Evolutionary conservation across 2,113 vertebrate genomes (phyloP).

Genomic region (Procapra przewalskii): DNA sequence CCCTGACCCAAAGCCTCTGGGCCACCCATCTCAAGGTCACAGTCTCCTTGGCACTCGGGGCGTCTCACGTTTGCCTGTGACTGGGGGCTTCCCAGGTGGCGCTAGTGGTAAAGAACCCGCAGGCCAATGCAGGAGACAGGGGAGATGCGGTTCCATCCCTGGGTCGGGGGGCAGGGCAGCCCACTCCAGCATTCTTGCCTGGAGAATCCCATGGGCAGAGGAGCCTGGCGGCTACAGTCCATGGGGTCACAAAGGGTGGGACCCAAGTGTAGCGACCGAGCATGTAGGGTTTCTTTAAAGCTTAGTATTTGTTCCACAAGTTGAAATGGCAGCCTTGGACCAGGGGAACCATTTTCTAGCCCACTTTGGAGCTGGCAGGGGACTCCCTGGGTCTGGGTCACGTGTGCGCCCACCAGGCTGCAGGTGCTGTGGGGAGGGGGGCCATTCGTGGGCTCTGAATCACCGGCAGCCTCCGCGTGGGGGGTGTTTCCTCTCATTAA

Average conservation of each 20-base stretch:
- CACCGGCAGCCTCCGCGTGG: neutral
- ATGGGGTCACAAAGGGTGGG: neutral
- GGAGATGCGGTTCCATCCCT: neutral
- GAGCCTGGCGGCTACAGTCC: neutral
- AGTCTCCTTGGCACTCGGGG: no score
- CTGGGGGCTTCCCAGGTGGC: neutral
- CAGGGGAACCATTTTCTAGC: neutral
- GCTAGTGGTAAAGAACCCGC: neutral
- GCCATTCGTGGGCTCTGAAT: neutral
- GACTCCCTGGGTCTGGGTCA: neutral
- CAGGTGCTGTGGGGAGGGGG: neutral
- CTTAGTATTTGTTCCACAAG: neutral
- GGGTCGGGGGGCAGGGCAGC: neutral
- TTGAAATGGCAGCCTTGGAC: neutral
- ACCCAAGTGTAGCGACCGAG: neutral
- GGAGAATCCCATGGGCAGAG: neutral
- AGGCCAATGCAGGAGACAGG: neutral
- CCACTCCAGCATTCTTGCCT: neutral
- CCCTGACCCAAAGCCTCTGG: neutral
- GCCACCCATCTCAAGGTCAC: neutral
- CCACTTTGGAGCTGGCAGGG: fast-evolving
- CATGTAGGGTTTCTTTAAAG: neutral
- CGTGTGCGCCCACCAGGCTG: neutral
- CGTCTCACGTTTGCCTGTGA: neutral
- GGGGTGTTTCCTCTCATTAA: neutral